Evolutionary conservation across 2,888 invertebrate genomes (phyloP), one percentile per base, ranked within the genome.

Genomic region (Leucozona laternaria): DNA sequence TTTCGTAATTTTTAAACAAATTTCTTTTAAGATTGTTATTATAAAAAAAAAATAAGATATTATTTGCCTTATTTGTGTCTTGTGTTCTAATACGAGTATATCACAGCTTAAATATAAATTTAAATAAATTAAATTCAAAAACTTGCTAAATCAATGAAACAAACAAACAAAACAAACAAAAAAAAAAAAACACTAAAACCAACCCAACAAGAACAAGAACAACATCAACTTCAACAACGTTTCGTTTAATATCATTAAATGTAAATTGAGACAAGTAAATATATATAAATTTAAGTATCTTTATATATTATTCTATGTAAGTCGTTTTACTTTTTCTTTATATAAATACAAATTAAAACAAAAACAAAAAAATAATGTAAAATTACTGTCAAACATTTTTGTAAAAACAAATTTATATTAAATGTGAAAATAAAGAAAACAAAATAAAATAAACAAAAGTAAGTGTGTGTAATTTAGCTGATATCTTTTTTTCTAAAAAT

Each of bases 401-500:
- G 79, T 83, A 90, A 85, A 88, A 86, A 78, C 76, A 88, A 78
- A 88, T 77, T 53, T 89, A 81, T 81, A 87, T 88, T 88, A 89
- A 88, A 88, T 85, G 88, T 88, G 88, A 86, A 77, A 88, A 78
- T 48, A 79, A 82, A 70, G 58, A 76, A 88, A 88, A 88, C 70
- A 66, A 88, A 88, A 66, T 64, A 55, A 70, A 62, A 81, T 68
- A 89, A 79, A 68, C 66, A 83, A 90, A 89, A 48, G 58, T 90
- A 90, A 90, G 92, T 90, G 90, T 90, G 91, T 90, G 90, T 89
- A 68, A 91, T 79, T 82, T 83, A 76, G 80, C 90, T 89, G 89
- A 90, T 91, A 89, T 88, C 88, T 89, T 89, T 88, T 79, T 88
- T 78, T 81, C 6, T 31, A 31, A 81, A 88, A 72, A 89, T 89